Base-by-base conservation (phyloP, 2,113 vertebrate species). In the Apaloderma vittatum region DNA sequence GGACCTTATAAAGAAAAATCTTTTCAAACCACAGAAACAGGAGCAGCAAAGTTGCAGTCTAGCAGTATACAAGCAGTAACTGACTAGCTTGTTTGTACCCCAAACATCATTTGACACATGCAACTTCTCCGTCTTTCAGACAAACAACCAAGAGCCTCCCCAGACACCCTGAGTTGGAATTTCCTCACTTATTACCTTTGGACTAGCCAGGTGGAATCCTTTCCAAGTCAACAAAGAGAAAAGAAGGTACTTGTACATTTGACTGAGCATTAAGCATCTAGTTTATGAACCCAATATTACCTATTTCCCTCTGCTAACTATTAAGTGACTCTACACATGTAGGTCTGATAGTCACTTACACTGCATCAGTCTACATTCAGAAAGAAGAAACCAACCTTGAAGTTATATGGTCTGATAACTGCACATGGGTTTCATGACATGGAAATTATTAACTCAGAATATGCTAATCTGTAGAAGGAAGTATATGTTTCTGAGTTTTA, bases 341-440 rank as follows among this genome's bases (percentile, higher is more conserved):
- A 32, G 13, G 11, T 45, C 57, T 49, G 29, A 71, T 14, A 46
- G 58, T 7, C 16, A 71, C 57, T 36, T 78, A 62, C 8, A 82
- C 11, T 65, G 20, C 23, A 22, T 7, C 76, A 11, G 8, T 45
- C 45, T n/a, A n/a, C 14, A 40, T 3, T 75, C 54, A 85, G 11
- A 52, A 2, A 93, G 61, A 62, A 71, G 5, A 71, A 40, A 67
- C 5, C 8, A 79, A 3, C 3, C 13, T 59, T 3, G 1, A 62
- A 91, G 5, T 65, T 61, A 22, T 0, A 57, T 1, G 4, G 32
- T 22, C 32, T 37, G 22, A 0, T 15, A 89, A 20, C 8, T 8
- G 13, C 17, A 45, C 0, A 1, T 3, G 19, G 13, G 7, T 72
- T 77, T 49, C 51, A 34, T 1, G 7, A 83, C 29, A 36, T 3